Base-by-base conservation (phyloP, 1,140 invertebrate species). In the Sogatella furcifera region DNA sequence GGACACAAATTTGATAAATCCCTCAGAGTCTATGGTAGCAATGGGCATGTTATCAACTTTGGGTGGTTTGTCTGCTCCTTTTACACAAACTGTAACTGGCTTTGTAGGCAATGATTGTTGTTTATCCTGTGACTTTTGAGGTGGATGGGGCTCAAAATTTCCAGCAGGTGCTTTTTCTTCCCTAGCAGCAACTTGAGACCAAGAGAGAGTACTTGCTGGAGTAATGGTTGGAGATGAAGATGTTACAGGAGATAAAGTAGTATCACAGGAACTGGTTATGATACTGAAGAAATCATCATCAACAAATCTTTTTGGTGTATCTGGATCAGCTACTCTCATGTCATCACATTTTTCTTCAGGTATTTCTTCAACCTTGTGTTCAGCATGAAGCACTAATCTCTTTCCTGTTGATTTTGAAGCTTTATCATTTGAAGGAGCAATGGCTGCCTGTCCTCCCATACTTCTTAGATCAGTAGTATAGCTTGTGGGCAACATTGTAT, bases 1-100 rank as follows among this genome's bases (percentile, higher is more conserved):
- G 43, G 74, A 76, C 4, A 78, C 64, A 61, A 72, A 74, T 64
- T 77, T 73, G 44, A 74, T 71, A 61, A 79, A 79, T 21, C 76
- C 78, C 66, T 81, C 76, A 52, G 73, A 68, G 67, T 80, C 76
- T 4, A 75, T 66, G 54, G 70, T 65, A 46, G 74, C 70, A 4
- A 75, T 55, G 57, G 71, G 68, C 34, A 38, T 11, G 11, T 38
- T 4, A 38, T 38, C 9, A 38, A 10, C 34, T 38, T 38, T 38
- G 34, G 34, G 34, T 38, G 34, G 34, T 38, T 10, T 38, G 11
- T 38, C 34, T 10, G 34, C 8, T 38, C 11, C 34, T 38, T 10
- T 38, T 38, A 38, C 11, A 38, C 34, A 38, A 5, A 38, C 34
- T 38, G 34, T 8, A 5, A 38, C 34, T 38, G 34, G 34, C 34